Conservation (phyloP, 37 sponge, comb jelly and placozoan species). For the Halichondria panicea region DNA sequence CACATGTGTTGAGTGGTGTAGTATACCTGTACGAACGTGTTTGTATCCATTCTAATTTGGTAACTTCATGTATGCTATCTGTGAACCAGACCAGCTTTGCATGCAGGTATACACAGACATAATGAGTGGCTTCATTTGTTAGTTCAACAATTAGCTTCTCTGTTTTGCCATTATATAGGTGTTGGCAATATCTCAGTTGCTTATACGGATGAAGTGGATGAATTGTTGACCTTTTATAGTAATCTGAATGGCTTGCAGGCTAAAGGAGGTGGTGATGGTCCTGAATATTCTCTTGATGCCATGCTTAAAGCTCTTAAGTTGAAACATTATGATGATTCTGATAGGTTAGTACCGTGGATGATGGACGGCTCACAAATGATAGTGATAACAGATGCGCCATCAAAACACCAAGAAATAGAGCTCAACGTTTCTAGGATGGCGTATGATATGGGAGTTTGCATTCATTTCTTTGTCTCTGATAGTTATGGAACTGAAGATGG, state of each 20-base stretch:
- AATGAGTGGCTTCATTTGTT: too few species aligned
- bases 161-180: background rate
- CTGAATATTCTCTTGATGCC: conserved; percentile 34
- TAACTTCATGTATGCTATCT: background rate
- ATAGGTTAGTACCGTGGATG: too few species aligned
- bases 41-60: background rate
- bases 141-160: too few species aligned
- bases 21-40: too few species aligned
- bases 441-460: background rate
- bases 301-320: background rate
- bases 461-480: conserved; percentile 24
- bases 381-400: conserved; percentile 35
- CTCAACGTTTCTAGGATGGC: conserved; percentile 6
- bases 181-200: conserved; percentile 20
- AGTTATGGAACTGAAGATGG: background rate
- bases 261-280: conserved; percentile 48
- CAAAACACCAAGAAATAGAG: conserved; percentile 18
- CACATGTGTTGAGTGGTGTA: too few species aligned
- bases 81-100: too few species aligned
- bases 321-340: background rate
- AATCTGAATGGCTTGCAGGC: conserved; percentile 16
- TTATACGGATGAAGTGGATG: background rate
- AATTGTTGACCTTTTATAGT: background rate
- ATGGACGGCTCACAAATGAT: conserved; percentile 32
- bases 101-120: too few species aligned